Evolutionary conservation across 2,888 invertebrate species (phyloP).

Genomic region (Chrysolina oricalcia): DNA sequence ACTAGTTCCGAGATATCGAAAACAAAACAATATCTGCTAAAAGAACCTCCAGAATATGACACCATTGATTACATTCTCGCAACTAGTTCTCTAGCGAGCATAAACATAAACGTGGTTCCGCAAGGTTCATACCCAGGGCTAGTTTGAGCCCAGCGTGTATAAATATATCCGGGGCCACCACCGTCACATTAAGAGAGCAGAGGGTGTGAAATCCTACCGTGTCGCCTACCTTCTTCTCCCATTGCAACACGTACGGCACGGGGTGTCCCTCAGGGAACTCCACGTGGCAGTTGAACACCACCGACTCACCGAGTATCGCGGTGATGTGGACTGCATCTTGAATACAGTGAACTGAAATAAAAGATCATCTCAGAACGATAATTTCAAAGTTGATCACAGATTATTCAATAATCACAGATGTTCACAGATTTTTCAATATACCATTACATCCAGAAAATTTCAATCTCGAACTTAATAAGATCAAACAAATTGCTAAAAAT

Average conservation of each 20-base stretch:
- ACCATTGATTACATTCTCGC: not conserved
- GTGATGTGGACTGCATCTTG: conserved; percentile 97
- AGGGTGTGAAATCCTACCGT: conserved; percentile 87
- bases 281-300: conserved; percentile 98
- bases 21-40: not conserved
- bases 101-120: conserved; percentile 36
- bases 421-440: too few species aligned
- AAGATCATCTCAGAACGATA: conserved; percentile 13
- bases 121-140: conserved; percentile 48
- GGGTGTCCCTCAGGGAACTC: conserved; percentile 96
- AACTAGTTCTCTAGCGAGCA: conserved; percentile 24
- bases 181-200: conserved; percentile 70
- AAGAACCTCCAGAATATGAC: not conserved
- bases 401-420: too few species aligned
- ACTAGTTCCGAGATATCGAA: conserved; percentile 17
- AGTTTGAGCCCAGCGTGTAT: conserved; percentile 18
- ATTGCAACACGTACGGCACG: conserved; percentile 98
- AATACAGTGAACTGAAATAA: conserved; percentile 80
- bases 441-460: too few species aligned
- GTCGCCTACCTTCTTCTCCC: conserved; percentile 99
- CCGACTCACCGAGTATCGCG: conserved; percentile 96
- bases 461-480: too few species aligned
- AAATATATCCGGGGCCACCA: conserved; percentile 41
- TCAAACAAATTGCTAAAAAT: too few species aligned
- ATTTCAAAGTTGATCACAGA: too few species aligned